Conservation (phyloP, 2,797 vertebrate genomes). For the Dipus sagitta region DNA sequence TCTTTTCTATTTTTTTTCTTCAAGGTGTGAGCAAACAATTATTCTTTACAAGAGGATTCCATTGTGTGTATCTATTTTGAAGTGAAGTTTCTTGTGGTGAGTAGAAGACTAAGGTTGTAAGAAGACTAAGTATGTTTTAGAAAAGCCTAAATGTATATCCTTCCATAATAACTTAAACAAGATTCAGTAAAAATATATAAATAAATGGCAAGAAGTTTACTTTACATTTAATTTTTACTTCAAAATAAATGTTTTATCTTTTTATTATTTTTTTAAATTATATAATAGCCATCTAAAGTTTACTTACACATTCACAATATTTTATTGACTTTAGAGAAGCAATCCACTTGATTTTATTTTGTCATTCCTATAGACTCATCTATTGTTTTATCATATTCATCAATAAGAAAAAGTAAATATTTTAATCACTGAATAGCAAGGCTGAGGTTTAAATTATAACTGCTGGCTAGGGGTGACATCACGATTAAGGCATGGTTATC, state of each 20-base stretch:
- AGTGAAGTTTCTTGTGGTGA: neutral
- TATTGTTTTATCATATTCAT: slow-evolving; percentile 4
- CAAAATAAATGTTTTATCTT: neutral
- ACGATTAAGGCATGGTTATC: neutral
- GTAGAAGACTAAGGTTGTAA: neutral
- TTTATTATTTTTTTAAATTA: neutral
- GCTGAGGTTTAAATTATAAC: neutral
- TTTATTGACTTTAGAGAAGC: slow-evolving; percentile 24
- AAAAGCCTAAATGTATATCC: neutral
- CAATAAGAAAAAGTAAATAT: neutral
- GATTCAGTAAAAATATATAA: neutral
- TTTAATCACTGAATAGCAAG: neutral
- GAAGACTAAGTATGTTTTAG: neutral
- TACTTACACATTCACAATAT: neutral
- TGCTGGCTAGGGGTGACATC: neutral
- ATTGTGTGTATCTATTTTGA: neutral
- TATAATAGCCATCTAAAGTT: neutral
- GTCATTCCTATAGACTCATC: neutral
- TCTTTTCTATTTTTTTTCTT: neutral
- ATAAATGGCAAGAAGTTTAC: neutral
- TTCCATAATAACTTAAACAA: neutral
- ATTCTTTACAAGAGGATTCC: neutral
- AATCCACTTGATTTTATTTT: neutral
- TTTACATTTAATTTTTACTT: neutral
- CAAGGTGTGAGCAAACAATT: neutral